Evolutionary conservation across 2,797 vertebrate genomes (phyloP), one percentile per base, ranked within the genome.

Genomic region (Hoplostethus atlanticus): DNA sequence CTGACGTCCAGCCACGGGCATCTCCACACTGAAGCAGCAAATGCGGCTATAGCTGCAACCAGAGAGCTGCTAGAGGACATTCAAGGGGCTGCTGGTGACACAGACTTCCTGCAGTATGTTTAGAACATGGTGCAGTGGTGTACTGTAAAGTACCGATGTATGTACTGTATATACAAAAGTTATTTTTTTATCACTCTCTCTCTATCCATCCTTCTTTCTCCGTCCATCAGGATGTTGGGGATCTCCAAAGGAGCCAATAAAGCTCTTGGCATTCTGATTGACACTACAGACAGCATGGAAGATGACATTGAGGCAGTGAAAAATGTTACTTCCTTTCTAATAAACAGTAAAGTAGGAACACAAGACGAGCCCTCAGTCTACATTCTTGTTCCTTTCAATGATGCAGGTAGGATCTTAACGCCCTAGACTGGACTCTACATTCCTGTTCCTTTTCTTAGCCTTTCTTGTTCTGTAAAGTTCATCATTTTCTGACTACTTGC

Each of bases 181-280:
- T 6, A 1, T 21, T 21, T 61, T 51, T 38, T 53, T 31, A 28
- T 21, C 21, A 21, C 21, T 21, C 21, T 57, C 13, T 4, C 5
- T 66, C 30, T 31, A 9, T 42, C 30, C 21, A 8, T 54, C 4
- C 16, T 15, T 30, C 30, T 3, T 1, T 47, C 50, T 57, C 0
- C 62, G 6, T 62, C 11, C 3, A n/a, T 57, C 77, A 92, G 90
- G 62, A 75, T 91, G 85, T 56, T 91, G 84, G 92, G 90, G 8
- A 82, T 93, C 71, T 76, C 65, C n/a, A 87, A 48, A 68, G 81
- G 86, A 7, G 87, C 89, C 47, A 74, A 67, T 28, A 80, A 84
- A 47, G 78, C 81, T 16, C 85, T 93, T 1, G 89, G 86, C 53
- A 89, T 91, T 36, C 91, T 92, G 57, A 85, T 90, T 1, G 91